Evolutionary conservation across 2,113 vertebrate genomes (phyloP).

Genomic region (Irena cyanogastra): DNA sequence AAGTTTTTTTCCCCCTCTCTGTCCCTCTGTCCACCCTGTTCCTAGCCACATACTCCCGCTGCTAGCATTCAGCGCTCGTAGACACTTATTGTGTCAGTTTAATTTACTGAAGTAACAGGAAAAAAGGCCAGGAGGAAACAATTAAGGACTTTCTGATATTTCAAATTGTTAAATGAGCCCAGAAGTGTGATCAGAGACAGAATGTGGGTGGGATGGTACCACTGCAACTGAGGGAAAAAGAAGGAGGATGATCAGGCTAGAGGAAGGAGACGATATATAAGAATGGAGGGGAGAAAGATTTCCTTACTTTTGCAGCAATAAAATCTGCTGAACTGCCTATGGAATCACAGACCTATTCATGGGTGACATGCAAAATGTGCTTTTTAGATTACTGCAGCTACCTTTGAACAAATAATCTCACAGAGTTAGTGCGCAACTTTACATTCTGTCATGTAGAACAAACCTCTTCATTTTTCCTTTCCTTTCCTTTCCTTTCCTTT

Average conservation of each 20-base stretch:
- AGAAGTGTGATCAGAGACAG: not conserved
- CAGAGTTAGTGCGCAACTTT: not conserved
- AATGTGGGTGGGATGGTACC: not conserved
- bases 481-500: not conserved
- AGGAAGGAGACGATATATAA: not conserved
- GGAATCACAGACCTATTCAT: not conserved
- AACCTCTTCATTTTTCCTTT: not conserved
- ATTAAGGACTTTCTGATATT: not conserved
- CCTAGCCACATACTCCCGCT: not conserved
- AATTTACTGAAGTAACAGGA: not conserved
- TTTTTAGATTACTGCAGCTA: not conserved
- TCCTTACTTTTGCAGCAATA: not conserved
- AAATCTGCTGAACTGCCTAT: not conserved
- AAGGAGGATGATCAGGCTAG: not conserved
- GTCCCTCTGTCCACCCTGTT: not conserved
- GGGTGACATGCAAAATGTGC: not conserved
- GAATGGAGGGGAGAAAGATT: not conserved
- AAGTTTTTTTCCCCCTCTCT: not conserved
- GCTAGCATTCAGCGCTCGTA: not conserved
- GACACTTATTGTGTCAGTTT: not conserved
- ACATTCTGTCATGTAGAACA: not conserved
- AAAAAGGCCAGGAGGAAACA: not conserved
- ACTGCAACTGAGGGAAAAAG: not conserved
- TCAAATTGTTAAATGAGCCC: not conserved
- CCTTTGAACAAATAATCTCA: not conserved